Conservation (phyloP, 2,113 vertebrate species). For the Rhombomys opimus region DNA sequence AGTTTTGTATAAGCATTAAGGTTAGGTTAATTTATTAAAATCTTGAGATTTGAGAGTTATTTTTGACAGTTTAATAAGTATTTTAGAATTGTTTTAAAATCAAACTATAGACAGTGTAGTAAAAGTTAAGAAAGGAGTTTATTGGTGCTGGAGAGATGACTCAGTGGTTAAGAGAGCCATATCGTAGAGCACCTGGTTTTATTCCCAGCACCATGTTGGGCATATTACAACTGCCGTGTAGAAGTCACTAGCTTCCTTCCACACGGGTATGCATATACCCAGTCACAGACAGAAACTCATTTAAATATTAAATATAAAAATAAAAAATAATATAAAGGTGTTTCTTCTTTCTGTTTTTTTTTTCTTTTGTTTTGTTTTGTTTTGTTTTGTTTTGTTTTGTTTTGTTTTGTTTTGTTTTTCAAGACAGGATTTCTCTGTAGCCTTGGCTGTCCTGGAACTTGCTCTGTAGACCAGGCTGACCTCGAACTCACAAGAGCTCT, state of each 20-base stretch:
- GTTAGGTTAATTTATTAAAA: conserved; percentile 54
- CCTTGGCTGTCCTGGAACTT: background rate
- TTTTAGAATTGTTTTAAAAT: conserved; percentile 50
- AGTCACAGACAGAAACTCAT: background rate
- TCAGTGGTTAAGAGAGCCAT: background rate
- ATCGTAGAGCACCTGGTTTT: background rate
- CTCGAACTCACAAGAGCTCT: background rate
- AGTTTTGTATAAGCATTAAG: background rate
- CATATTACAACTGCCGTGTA: background rate
- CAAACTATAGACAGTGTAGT: background rate
- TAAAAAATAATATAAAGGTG: background rate
- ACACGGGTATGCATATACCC: background rate
- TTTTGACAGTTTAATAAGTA: conserved; percentile 19
- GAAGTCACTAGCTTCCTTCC: background rate
- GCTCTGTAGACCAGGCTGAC: background rate
- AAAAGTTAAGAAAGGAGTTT: conserved; percentile 40
- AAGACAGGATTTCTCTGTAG: background rate
- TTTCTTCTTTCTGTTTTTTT: background rate
- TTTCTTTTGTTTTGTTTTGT: background rate
- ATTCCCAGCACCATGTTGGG: background rate
- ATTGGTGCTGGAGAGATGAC: background rate
- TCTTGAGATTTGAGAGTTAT: conserved; percentile 1
- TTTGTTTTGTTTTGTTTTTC: background rate
- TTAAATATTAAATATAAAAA: background rate
- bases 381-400: background rate